phyloP scores from a whole-genome alignment of 2,113 vertebrate species.

The Pimephales promelas region DNA sequence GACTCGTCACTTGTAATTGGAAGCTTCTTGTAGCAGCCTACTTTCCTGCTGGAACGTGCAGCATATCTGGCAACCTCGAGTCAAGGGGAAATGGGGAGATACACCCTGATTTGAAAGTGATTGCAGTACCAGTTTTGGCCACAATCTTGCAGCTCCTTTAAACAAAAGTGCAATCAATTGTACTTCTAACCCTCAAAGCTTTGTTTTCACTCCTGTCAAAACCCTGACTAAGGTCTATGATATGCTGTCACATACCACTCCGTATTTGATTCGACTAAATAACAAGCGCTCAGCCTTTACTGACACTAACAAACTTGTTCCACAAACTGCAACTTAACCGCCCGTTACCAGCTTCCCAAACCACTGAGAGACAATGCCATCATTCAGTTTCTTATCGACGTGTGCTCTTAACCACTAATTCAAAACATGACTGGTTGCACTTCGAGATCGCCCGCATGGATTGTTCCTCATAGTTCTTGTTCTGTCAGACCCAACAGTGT shows the following conservation, averaged over 20 bases:
- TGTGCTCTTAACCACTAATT: conserved; percentile 20
- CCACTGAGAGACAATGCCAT: conserved; percentile 20
- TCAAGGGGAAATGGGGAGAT: too few species aligned
- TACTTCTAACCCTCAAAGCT: too few species aligned
- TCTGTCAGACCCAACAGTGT: conserved; percentile 29
- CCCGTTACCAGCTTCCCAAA: conserved; percentile 12
- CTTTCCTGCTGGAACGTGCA: too few species aligned
- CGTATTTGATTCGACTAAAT: not conserved
- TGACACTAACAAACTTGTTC: not conserved
- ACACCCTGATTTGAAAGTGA: too few species aligned
- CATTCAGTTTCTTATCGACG: conserved; percentile 12
- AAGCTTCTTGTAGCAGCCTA: too few species aligned
- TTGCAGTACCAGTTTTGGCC: too few species aligned
- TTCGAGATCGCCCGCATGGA: not conserved
- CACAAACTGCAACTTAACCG: conserved; percentile 20
- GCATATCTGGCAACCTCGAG: too few species aligned
- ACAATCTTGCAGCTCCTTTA: too few species aligned
- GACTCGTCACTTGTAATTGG: too few species aligned
- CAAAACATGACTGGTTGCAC: conserved; percentile 26
- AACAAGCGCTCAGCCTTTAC: conserved; percentile 9
- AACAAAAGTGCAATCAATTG: too few species aligned
- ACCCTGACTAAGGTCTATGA: not conserved
- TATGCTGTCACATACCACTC: not conserved
- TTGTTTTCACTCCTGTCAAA: too few species aligned
- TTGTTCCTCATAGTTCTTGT: conserved; percentile 22